Conservation (phyloP, 1,140 invertebrate species). For the Apis mellifera region DNA sequence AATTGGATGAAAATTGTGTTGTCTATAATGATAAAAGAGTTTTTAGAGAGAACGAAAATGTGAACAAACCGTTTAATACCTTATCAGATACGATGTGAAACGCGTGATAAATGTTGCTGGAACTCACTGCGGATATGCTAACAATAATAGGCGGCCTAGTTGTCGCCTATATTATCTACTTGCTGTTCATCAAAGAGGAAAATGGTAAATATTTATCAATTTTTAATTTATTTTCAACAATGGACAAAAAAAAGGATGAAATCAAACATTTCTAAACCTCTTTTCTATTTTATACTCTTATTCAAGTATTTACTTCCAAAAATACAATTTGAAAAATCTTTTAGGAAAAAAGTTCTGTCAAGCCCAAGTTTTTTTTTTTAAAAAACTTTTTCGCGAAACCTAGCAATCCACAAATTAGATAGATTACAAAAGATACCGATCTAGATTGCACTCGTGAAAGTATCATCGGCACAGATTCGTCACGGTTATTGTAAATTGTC, state of each 20-base stretch:
- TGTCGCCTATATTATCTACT: constrained; percentile 75
- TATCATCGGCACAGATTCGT: constrained; percentile 11
- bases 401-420: neutral
- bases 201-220: constrained; percentile 74
- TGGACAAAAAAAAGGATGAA: neutral
- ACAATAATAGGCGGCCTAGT: constrained; percentile 76
- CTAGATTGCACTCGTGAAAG: neutral
- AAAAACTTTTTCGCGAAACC: neutral
- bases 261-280: neutral
- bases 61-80: constrained; percentile 2
- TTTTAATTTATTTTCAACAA: neutral
- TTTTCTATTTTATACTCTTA: too few relatives aligned
- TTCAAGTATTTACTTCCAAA: too few relatives aligned
- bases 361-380: too few relatives aligned
- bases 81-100: constrained; percentile 51
- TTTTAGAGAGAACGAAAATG: neutral
- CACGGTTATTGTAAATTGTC: constrained; percentile 45
- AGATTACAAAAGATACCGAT: constrained; percentile 15
- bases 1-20: neutral
- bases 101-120: constrained; percentile 72
- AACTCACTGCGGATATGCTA: constrained; percentile 75
- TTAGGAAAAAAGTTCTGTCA: too few relatives aligned
- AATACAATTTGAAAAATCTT: too few relatives aligned
- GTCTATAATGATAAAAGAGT: neutral
- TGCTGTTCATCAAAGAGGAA: constrained; percentile 68